These are phyloP conservation scores for Ecliptopera silaceata DNA, from an alignment of 2,888 invertebrate genomes.

Conservation along the genomic window DNA sequence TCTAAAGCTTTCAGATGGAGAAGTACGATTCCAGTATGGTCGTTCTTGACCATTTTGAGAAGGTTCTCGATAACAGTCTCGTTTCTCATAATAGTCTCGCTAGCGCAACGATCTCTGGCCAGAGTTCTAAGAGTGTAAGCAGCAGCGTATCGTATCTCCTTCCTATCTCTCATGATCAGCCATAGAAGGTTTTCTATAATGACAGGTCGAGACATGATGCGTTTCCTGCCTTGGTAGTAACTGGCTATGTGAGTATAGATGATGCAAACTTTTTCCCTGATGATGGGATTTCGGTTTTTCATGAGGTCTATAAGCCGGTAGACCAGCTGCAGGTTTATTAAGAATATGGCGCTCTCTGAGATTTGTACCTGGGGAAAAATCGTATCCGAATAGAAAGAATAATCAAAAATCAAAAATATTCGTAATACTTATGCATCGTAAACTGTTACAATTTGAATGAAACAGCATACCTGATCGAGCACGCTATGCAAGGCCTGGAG, in stretches of 20 bases:
- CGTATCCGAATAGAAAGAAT: too few relatives aligned
- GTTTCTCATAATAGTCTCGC: slow-evolving; percentile 54
- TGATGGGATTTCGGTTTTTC: slow-evolving; percentile 55
- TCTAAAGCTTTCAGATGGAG: slow-evolving; percentile 63
- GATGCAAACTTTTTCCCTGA: slow-evolving; percentile 67
- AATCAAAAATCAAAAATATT: too few relatives aligned
- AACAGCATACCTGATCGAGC: slow-evolving; percentile 59
- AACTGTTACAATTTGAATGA: neutral
- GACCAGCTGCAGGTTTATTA: slow-evolving; percentile 61
- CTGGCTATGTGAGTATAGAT: slow-evolving; percentile 57
- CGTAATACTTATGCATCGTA: too few relatives aligned
- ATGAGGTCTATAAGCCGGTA: slow-evolving; percentile 68
- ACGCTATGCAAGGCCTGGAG: slow-evolving; percentile 68
- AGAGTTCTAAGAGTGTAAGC: slow-evolving; percentile 61
- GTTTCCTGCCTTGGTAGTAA: slow-evolving; percentile 59
- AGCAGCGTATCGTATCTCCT: slow-evolving; percentile 69
- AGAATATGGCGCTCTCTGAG: slow-evolving; percentile 65
- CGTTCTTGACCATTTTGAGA: slow-evolving; percentile 66
- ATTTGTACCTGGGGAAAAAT: slow-evolving; percentile 63
- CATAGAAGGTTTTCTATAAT: slow-evolving; percentile 60
- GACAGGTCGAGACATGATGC: slow-evolving; percentile 55
- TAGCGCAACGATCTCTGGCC: slow-evolving; percentile 54
- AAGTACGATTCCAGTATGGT: slow-evolving; percentile 62
- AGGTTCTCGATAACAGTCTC: slow-evolving; percentile 59
- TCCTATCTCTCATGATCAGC: slow-evolving; percentile 61